Conservation (phyloP, 2,888 invertebrate genomes). For the Apocheima hispidaria region DNA sequence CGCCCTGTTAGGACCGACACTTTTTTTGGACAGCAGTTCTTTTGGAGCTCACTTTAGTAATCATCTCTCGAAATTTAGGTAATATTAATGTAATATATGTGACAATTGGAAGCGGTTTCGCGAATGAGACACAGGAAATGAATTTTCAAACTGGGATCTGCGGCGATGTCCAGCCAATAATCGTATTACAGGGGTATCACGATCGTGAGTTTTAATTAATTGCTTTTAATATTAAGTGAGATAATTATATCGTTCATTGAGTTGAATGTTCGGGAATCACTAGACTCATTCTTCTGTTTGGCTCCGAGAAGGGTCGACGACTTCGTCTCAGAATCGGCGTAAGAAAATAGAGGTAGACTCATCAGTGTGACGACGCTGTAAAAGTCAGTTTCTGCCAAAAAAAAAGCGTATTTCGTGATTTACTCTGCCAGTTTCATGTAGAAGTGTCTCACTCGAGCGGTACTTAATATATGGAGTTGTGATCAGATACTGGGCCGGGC, state of each 20-base stretch:
- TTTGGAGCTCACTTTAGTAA: constrained; percentile 5
- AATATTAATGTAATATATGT: no score
- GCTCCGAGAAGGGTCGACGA: neutral
- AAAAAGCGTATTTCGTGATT: neutral
- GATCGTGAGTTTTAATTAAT: neutral
- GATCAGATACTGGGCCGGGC: neutral
- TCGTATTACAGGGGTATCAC: neutral
- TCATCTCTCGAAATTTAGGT: constrained; percentile 7
- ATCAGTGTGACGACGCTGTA: no score
- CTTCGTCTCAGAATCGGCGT: no score
- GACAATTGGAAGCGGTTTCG: neutral
- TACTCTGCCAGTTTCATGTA: neutral
- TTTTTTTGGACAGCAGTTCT: constrained; percentile 5
- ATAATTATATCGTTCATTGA: neutral
- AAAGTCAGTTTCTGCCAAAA: no score
- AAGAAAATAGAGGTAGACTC: no score
- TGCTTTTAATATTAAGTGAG: neutral
- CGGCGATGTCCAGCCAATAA: neutral
- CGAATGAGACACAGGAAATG: constrained; percentile 1
- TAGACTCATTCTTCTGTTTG: neutral
- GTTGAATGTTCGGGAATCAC: neutral
- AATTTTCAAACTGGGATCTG: neutral
- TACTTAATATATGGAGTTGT: neutral
- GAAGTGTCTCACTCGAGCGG: neutral
- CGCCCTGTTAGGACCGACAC: neutral